These are phyloP conservation scores for Seira ritae DNA, from an alignment of 2,888 invertebrate genomes.

Conservation along the genomic window DNA sequence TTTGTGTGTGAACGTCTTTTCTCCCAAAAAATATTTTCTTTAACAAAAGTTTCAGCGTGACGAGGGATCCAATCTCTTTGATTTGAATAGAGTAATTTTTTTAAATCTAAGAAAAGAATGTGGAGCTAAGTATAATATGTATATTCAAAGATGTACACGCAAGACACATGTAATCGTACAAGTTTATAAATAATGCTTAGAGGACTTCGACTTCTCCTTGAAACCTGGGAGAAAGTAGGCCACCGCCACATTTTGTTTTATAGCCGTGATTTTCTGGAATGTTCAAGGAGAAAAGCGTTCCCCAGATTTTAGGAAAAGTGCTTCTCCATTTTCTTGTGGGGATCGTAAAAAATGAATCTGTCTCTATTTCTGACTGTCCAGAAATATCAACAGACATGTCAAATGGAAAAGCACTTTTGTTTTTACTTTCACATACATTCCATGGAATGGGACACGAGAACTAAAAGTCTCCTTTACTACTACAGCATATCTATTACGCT, in stretches of 20 bases:
- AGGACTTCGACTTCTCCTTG: neutral
- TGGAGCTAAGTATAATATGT: too few relatives aligned
- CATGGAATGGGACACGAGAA: neutral
- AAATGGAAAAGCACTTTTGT: neutral
- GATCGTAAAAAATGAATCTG: slow-evolving; percentile 1
- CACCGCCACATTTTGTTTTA: slow-evolving; percentile 26
- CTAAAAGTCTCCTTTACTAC: neutral
- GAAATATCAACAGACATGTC: slow-evolving; percentile 2
- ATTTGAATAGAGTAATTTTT: too few relatives aligned
- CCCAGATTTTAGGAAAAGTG: neutral
- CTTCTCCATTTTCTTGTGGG: too few relatives aligned
- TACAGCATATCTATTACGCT: neutral
- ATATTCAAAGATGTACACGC: too few relatives aligned
- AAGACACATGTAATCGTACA: too few relatives aligned
- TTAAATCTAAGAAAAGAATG: too few relatives aligned
- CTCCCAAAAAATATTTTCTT: too few relatives aligned
- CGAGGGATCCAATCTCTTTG: too few relatives aligned
- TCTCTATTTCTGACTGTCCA: neutral
- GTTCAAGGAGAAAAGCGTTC: slow-evolving; percentile 22
- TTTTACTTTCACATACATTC: neutral
- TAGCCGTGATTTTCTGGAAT: slow-evolving; percentile 23
- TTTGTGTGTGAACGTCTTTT: too few relatives aligned
- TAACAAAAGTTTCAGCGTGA: too few relatives aligned
- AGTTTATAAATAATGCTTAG: too few relatives aligned
- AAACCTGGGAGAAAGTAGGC: slow-evolving; percentile 45